These are phyloP conservation scores for Amblyraja radiata DNA, from an alignment of 2,797 vertebrate genomes.

Conservation along the genomic window DNA sequence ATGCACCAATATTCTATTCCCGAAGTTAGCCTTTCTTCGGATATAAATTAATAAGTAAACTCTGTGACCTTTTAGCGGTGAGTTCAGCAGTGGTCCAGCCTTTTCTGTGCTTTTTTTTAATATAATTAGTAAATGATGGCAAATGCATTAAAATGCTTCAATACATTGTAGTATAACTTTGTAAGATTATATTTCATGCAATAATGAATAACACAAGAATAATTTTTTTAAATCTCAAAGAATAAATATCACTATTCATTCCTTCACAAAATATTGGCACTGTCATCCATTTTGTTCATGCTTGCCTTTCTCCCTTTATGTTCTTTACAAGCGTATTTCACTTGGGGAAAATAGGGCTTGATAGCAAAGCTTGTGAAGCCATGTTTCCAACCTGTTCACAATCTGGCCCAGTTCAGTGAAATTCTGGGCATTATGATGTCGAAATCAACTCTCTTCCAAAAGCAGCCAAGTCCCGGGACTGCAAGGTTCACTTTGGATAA, in stretches of 20 bases:
- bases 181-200: neutral
- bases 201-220: neutral
- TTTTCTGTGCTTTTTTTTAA: neutral
- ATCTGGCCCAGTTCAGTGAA: neutral
- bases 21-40: neutral
- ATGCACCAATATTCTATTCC: neutral
- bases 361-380: neutral
- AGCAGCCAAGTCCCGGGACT: neutral
- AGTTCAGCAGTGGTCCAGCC: too few relatives aligned
- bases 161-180: neutral
- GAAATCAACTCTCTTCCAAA: neutral
- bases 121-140: neutral
- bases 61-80: neutral
- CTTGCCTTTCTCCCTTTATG: neutral
- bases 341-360: neutral
- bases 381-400: neutral
- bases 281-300: neutral
- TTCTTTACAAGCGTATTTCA: neutral
- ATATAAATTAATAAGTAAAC: neutral
- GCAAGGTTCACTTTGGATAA: neutral
- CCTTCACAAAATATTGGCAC: neutral
- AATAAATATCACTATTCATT: neutral
- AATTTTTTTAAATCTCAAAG: neutral
- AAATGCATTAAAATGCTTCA: neutral
- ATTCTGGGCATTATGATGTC: neutral